phyloP scores from a whole-genome alignment of 2,888 invertebrate genomes.

The Hyposoter didymator region DNA sequence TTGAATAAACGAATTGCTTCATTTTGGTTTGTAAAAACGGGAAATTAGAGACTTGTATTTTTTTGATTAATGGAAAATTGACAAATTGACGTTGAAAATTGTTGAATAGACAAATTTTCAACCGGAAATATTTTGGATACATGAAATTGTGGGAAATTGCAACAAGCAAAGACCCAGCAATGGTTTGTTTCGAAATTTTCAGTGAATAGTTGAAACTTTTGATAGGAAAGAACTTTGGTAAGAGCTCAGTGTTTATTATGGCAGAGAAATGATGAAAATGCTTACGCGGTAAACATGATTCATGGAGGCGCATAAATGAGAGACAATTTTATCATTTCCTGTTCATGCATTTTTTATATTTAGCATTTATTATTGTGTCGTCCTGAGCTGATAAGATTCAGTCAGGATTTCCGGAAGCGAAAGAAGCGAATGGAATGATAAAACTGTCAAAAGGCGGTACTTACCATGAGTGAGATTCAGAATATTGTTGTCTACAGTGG shows the following conservation, averaged over 20 bases:
- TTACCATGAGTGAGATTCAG: conserved; percentile 56
- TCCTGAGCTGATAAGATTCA: neutral
- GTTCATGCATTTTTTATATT: neutral
- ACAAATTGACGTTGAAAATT: neutral
- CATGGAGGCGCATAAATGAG: neutral
- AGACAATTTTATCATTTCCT: conserved; percentile 12
- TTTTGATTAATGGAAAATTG: neutral
- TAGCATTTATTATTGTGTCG: neutral
- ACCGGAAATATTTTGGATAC: neutral
- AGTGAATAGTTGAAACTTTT: neutral
- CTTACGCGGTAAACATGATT: neutral
- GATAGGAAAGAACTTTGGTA: neutral
- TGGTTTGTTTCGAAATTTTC: neutral
- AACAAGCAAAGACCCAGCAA: neutral
- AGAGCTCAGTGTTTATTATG: neutral
- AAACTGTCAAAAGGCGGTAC: neutral
- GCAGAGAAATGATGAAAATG: neutral
- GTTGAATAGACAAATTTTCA: neutral
- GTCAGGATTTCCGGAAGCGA: neutral
- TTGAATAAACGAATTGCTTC: neutral
- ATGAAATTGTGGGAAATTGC: neutral
- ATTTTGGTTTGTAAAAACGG: neutral
- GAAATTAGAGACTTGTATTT: too few relatives aligned
- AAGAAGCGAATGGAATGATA: neutral
- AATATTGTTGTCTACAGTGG: conserved; percentile 9